These are phyloP conservation scores for Drosophila repletoides DNA, from an alignment of 1,140 invertebrate genomes.

Conservation along the genomic window DNA sequence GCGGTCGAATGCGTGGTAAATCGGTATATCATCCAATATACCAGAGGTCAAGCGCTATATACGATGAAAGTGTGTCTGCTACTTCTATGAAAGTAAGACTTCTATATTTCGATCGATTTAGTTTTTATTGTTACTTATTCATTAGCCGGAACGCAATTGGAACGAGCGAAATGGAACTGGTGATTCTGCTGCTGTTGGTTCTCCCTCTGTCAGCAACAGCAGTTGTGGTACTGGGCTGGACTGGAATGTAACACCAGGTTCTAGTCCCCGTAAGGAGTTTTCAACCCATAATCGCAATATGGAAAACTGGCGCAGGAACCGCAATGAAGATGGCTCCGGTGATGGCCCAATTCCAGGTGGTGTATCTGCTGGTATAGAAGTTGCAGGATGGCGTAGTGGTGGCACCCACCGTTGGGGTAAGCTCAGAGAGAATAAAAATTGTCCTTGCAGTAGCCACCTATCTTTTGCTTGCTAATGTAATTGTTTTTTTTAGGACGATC, in stretches of 20 bases:
- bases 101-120: background rate
- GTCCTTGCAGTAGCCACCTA: too few relatives aligned
- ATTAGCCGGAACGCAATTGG: constrained; percentile 83
- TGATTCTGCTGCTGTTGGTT: constrained; percentile 34
- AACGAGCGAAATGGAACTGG: constrained; percentile 86
- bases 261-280: constrained; percentile 86
- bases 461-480: background rate
- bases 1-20: constrained; percentile 85
- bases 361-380: constrained; percentile 27
- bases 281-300: constrained; percentile 84
- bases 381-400: constrained; percentile 62
- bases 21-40: constrained; percentile 81
- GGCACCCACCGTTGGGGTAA: constrained; percentile 69
- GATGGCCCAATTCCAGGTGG: constrained; percentile 39
- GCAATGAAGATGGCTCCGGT: constrained; percentile 83
- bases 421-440: background rate
- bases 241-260: constrained; percentile 84
- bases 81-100: constrained; percentile 49
- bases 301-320: constrained; percentile 86
- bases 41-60: constrained; percentile 69
- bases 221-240: constrained; percentile 80
- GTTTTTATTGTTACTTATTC: background rate
- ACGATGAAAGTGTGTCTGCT: constrained; percentile 58
- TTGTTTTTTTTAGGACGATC: constrained; percentile 73
- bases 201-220: constrained; percentile 66